Evolutionary conservation across 2,797 vertebrate species (phyloP).

Genomic region (Aeoliscus strigatus): DNA sequence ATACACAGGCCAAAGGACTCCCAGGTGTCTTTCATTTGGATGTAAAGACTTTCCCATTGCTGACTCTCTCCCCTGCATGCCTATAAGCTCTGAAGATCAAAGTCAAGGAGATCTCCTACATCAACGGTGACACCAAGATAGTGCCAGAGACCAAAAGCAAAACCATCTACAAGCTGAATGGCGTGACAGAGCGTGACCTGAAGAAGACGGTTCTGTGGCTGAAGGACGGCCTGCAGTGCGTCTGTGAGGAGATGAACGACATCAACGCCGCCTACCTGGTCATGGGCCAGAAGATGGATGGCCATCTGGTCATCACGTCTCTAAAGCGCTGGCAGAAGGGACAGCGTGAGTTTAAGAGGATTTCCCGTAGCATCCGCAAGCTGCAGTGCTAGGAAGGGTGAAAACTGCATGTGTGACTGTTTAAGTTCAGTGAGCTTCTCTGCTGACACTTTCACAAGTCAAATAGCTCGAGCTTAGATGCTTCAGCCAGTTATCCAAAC

Average conservation of each 20-base stretch:
- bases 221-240: slow-evolving; percentile 91
- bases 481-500: background rate
- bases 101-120: slow-evolving; percentile 98
- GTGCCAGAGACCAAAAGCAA: slow-evolving; percentile 95
- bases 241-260: slow-evolving; percentile 97
- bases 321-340: slow-evolving; percentile 97
- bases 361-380: slow-evolving; percentile 96
- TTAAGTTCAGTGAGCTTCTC: slow-evolving; percentile 20
- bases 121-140: slow-evolving; percentile 96
- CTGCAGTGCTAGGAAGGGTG: slow-evolving; percentile 84
- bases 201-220: slow-evolving; percentile 91
- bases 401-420: slow-evolving; percentile 18
- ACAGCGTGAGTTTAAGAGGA: slow-evolving; percentile 92
- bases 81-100: slow-evolving; percentile 92
- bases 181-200: slow-evolving; percentile 89
- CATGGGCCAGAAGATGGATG: slow-evolving; percentile 94
- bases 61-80: slow-evolving; percentile 18
- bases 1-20: background rate
- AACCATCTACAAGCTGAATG: slow-evolving; percentile 95
- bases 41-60: background rate
- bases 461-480: slow-evolving; percentile 4
- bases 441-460: background rate
- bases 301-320: slow-evolving; percentile 93
- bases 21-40: slow-evolving; percentile 13
- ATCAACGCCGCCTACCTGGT: slow-evolving; percentile 94